Evolutionary conservation across 2,113 vertebrate genomes (phyloP), one percentile per base, ranked within the genome.

Genomic region (Coracopsis vasa): DNA sequence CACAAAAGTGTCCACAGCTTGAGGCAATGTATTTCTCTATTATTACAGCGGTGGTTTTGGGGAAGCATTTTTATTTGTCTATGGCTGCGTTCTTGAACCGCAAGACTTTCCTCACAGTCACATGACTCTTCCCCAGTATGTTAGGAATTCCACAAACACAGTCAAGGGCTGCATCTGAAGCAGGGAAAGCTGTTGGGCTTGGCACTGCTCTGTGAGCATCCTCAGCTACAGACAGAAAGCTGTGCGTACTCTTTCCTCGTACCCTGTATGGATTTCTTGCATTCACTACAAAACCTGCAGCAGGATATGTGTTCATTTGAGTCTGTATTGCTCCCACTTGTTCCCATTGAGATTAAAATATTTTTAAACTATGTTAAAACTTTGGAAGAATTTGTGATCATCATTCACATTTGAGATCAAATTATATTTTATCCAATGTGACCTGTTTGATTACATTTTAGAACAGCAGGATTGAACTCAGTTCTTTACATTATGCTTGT

Each of bases 81-180:
- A 0, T 23, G 56, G 33, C 47, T 90, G 51, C 17, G 7, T 71
- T 47, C 41, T 35, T 61, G 54, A 77, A 7, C 4, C 3, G 14
- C 11, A 12, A 7, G 54, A 7, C 7, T 71, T 67, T 48, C 35
- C 35, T 79, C 29, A 8, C 6, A 33, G 53, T 9, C 24, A 31
- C 6, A 23, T 39, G 56, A 27, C 10, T 56, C 56, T 24, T 7
- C 7, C 15, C 28, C 4, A 0, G 1, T 8, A 0, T 62, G 6
- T 8, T 53, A 39, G 73, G 41, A 72, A 27, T 86, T 41, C 16
- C 1, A 11, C 27, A 16, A 65, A 10, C 18, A 29, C 16, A 20
- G 56, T 11, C 4, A 73, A 69, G 35, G 24, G 21, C 51, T 16
- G 8, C 23, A 13, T 33, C 33, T 48, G 58, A 48, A 65, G 47